Evolutionary conservation across 2,113 vertebrate species (phyloP).

Genomic region (Bombycilla garrulus): DNA sequence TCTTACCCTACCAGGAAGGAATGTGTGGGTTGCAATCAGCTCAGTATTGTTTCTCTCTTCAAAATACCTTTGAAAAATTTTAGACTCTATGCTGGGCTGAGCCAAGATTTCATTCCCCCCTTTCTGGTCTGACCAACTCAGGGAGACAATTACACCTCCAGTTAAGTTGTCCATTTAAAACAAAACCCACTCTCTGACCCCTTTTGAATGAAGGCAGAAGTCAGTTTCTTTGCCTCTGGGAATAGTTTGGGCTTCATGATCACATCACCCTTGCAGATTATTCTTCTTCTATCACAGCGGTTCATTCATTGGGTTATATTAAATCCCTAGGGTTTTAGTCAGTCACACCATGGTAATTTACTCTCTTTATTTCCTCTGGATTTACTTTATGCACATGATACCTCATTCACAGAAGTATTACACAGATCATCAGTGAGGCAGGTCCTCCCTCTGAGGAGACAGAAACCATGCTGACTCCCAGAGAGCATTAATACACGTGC

Average conservation of each 20-base stretch:
- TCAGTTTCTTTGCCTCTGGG: background rate
- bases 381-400: background rate
- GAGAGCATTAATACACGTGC: background rate
- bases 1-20: fast-evolving
- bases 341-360: background rate
- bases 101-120: fast-evolving
- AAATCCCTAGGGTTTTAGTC: background rate
- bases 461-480: background rate
- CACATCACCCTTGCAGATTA: background rate
- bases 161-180: background rate
- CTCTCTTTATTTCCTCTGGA: background rate
- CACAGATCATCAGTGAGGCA: background rate
- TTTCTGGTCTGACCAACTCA: background rate
- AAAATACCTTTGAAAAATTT: background rate
- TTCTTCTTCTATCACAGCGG: background rate
- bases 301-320: background rate
- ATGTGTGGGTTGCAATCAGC: background rate
- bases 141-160: background rate
- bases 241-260: background rate
- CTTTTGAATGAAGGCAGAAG: background rate
- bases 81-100: background rate
- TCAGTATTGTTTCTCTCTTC: background rate
- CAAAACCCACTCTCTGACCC: background rate
- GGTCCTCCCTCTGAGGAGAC: background rate
- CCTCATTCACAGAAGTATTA: background rate